Evolutionary conservation across 2,888 invertebrate genomes (phyloP), one percentile per base, ranked within the genome.

Genomic region (Zaprionus lineosus): DNA sequence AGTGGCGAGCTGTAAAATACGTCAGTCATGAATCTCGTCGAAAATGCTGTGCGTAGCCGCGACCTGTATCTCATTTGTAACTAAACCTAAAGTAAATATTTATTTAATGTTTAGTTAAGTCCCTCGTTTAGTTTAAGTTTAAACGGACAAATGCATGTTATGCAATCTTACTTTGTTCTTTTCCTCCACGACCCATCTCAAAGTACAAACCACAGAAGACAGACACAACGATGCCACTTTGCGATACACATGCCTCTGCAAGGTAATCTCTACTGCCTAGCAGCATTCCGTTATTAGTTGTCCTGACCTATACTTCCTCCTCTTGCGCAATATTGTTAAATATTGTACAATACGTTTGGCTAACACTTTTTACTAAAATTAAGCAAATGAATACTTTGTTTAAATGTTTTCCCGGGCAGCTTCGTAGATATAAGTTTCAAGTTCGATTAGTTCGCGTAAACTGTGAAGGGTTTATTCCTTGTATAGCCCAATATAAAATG

Each of bases 1-100:
- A 81, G 74, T 29, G 77, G 74, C 2, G 72, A 68, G 16, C 40
- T 74, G 59, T 78, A 60, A 73, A 40, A 39, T 2, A 8, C 16
- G 21, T 11, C 14, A 33, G 24, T n/a, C n/a, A n/a, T n/a, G n/a
- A n/a, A n/a, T n/a, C n/a, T n/a, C n/a, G n/a, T 24, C 24, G 4
- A 24, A 24, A 24, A n/a, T 4, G 37, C 19, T 50, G n/a, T 40
- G 52, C 44, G 28, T 40, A 52, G 56, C 29, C n/a, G n/a, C n/a
- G n/a, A 19, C 19, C 8, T 8, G 4, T 24, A 73, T 75, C 59
- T 73, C 63, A 70, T 46, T 39, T 29, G 46, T 41, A 44, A 50
- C 50, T 51, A 50, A 46, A 50, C 26, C 18, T 29, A 24, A 55
- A 50, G 33, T 39, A 50, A 34, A 59, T 53, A 60, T 74, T 59